Evolutionary conservation across 2,797 vertebrate genomes (phyloP).

Genomic region (Eulemur mongoz): DNA sequence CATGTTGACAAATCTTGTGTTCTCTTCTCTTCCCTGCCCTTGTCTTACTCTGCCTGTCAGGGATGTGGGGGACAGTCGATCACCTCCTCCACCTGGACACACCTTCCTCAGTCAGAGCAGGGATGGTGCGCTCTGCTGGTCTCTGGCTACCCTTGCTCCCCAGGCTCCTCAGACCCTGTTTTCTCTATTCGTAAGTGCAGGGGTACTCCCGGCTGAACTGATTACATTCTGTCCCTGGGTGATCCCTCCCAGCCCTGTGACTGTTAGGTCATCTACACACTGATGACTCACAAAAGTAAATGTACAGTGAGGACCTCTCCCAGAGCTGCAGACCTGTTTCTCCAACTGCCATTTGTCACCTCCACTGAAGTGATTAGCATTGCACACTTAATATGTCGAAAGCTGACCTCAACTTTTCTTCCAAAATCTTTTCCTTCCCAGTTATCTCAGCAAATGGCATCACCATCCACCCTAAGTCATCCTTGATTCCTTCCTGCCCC

Average conservation of each 20-base stretch:
- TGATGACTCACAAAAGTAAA: conserved; percentile 35
- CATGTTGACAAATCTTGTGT: neutral
- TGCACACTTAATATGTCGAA: neutral
- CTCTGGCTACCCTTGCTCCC: neutral
- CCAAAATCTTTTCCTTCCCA: neutral
- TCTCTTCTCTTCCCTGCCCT: neutral
- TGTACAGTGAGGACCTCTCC: conserved; percentile 13
- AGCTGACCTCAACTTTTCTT: neutral
- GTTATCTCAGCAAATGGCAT: neutral
- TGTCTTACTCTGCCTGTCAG: neutral
- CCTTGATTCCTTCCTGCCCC: neutral
- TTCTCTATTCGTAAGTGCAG: neutral
- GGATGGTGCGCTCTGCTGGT: neutral
- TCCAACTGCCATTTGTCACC: conserved; percentile 2
- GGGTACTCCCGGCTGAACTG: neutral
- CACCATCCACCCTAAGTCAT: neutral
- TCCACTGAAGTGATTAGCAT: neutral
- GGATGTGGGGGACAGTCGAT: neutral
- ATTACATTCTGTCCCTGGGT: neutral
- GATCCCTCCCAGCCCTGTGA: neutral
- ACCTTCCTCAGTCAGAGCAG: neutral
- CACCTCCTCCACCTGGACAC: neutral
- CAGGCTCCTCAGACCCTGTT: neutral
- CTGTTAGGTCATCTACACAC: neutral
- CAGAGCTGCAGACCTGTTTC: neutral